Evolutionary conservation across 2,888 invertebrate species (phyloP), one percentile per base, ranked within the genome.

Genomic region (Agriopis aurantiaria): DNA sequence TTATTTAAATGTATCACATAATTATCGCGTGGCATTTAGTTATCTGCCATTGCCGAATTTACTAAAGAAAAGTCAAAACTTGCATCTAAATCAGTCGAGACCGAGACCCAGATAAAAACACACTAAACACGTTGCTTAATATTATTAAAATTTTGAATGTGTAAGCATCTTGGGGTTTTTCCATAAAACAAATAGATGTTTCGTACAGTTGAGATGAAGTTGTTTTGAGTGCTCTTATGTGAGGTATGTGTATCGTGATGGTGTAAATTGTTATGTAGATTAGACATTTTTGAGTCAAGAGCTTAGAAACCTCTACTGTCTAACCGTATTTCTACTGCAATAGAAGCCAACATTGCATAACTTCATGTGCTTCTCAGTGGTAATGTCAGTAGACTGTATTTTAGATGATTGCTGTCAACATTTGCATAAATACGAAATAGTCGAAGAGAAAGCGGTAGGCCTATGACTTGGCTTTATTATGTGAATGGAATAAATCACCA

Each of bases 401-500:
- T 53, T 58, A 65, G 59, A 53, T 53, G 51, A 68, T 64, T 64
- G 64, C 64, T 45, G 23, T 51, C 52, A 62, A 43, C 60, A 60
- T 69, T 69, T 65, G 65, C 53, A 62, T 65, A 65, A 61, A 56
- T 17, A 69, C 52, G 52, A 46, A 56, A 65, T 65, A 61, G 55
- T 53, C 61, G 43, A 52, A 65, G 69, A 69, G 69, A 69, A 69
- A 69, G 65, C 65, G 60, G 53, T 48, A 62, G 53, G 69, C 65
- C 62, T 69, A 65, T 52, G n/a, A 61, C 46, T 58, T 57, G 56
- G 69, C 53, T 61, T 58, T 57, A 62, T 69, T 65, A 60, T 58
- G 65, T 48, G 40, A 46, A 46, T 55, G 40, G 56, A 48, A 69
- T 63, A 69, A 59, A 55, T 65, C 61, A 65, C 56, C 41, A 0